Evolutionary conservation across 2,797 vertebrate genomes (phyloP).

Genomic region (Erpetoichthys calabaricus): DNA sequence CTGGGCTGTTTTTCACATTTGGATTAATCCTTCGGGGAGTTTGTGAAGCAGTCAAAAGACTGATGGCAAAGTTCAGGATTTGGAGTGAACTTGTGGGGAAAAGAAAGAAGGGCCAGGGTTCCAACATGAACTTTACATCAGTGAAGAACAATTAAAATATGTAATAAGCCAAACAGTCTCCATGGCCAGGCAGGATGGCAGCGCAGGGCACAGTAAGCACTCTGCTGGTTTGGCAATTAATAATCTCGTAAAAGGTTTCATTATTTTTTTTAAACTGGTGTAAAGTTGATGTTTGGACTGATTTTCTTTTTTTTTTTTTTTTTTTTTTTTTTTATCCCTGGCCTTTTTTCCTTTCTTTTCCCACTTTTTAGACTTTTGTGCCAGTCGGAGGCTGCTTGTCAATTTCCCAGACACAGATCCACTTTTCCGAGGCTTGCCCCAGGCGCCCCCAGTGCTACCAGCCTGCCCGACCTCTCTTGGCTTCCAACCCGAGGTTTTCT

Average conservation of each 20-base stretch:
- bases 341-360: conserved; percentile 37
- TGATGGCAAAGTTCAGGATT: background rate
- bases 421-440: conserved; percentile 52
- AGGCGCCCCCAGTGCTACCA: conserved; percentile 38
- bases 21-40: too few relatives aligned
- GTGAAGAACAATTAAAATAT: conserved; percentile 7
- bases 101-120: conserved; percentile 1
- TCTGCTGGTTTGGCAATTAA: conserved; percentile 28
- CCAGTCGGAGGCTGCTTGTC: conserved; percentile 59
- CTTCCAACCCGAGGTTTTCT: conserved; percentile 56
- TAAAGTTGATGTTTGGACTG: conserved; percentile 39
- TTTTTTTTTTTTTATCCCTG: conserved; percentile 25
- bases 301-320: conserved; percentile 30
- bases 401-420: conserved; percentile 56
- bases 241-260: conserved; percentile 21
- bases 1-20: too few relatives aligned
- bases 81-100: background rate
- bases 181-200: background rate
- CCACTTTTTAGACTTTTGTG: conserved; percentile 49
- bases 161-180: conserved; percentile 8
- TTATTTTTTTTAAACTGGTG: conserved; percentile 15
- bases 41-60: background rate
- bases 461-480: conserved; percentile 46
- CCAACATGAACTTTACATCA: conserved; percentile 20
- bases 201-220: conserved; percentile 1